phyloP scores from a whole-genome alignment of 2,113 vertebrate species.

The Hypomesus transpacificus region DNA sequence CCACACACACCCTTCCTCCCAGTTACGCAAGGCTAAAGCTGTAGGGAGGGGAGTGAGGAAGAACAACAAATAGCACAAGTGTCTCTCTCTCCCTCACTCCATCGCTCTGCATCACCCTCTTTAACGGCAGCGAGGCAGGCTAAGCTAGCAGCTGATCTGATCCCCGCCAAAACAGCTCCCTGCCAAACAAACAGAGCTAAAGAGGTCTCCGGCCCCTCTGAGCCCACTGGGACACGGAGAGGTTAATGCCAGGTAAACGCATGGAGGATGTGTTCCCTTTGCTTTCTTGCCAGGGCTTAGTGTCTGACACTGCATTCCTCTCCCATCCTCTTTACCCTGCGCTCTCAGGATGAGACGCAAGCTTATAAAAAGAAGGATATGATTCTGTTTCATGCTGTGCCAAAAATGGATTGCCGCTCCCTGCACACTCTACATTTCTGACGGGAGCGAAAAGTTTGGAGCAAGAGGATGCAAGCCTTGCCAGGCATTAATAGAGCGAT shows the following conservation, averaged over 20 bases:
- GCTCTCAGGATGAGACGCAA: not conserved
- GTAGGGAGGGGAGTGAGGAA: not conserved
- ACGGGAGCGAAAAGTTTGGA: constrained; percentile 34
- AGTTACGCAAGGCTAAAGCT: not conserved
- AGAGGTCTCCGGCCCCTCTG: constrained; percentile 24
- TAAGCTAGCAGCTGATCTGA: constrained; percentile 45
- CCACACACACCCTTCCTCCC: not conserved
- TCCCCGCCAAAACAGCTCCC: constrained; percentile 44
- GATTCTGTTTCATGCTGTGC: constrained; percentile 46
- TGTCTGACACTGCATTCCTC: not conserved
- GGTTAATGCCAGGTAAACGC: constrained; percentile 40
- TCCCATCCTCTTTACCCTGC: not conserved
- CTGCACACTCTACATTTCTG: not conserved
- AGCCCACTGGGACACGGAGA: constrained; percentile 13
- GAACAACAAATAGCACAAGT: constrained; percentile 3
- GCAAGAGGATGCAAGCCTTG: constrained; percentile 14
- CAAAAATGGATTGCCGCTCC: constrained; percentile 40
- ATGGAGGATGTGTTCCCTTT: constrained; percentile 29
- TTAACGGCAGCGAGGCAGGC: constrained; percentile 47
- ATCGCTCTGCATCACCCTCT: constrained; percentile 8
- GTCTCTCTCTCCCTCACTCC: not conserved
- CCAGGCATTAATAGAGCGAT: constrained; percentile 28
- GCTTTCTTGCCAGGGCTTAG: not conserved
- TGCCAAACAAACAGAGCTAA: constrained; percentile 48
- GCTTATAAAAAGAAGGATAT: constrained; percentile 22